These are phyloP conservation scores for Formica exsecta DNA, from an alignment of 1,140 invertebrate genomes.

Conservation along the genomic window DNA sequence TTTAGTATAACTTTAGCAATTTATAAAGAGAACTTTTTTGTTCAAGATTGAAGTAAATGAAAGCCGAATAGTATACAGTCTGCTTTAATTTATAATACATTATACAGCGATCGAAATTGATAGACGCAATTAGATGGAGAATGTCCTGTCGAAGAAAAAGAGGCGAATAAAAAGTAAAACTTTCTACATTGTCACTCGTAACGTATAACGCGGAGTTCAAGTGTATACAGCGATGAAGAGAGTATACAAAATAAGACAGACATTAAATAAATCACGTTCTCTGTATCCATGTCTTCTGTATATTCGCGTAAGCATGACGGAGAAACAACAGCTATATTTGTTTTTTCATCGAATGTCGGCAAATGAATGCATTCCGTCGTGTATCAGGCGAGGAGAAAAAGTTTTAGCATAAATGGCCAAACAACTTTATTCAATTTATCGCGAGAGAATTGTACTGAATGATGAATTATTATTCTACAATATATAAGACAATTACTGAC, in stretches of 20 bases:
- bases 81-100: constrained; percentile 16
- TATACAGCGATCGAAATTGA: constrained; percentile 16
- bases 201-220: background rate
- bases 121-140: constrained; percentile 34
- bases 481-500: background rate
- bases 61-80: background rate
- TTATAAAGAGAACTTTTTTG: constrained; percentile 49
- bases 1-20: constrained; percentile 41
- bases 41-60: constrained; percentile 17
- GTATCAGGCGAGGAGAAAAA: background rate
- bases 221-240: background rate
- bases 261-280: constrained; percentile 43
- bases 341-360: constrained; percentile 11
- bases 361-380: constrained; percentile 12
- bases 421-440: constrained; percentile 8
- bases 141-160: background rate
- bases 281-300: background rate
- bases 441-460: background rate
- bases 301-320: background rate
- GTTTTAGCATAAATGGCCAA: background rate
- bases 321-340: constrained; percentile 4
- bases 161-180: constrained; percentile 16
- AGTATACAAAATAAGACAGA: background rate
- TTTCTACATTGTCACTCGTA: constrained; percentile 9
- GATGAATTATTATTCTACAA: background rate